Base-by-base conservation (phyloP, 2,113 vertebrate genomes). In the Ictalurus furcatus region DNA sequence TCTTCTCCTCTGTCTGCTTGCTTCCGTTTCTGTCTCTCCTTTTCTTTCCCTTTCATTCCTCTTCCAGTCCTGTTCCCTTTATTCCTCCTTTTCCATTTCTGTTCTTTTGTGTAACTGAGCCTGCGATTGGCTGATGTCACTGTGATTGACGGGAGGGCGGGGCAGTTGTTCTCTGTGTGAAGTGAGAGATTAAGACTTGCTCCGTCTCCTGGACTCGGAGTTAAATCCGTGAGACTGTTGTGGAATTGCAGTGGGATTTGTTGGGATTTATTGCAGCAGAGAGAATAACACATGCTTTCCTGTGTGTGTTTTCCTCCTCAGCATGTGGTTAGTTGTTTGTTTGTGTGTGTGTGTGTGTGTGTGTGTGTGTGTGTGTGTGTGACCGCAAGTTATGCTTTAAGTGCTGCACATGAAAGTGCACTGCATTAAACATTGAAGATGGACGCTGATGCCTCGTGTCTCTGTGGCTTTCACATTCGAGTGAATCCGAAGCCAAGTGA, bases 401-500 rank as follows among this genome's bases (percentile, higher is more conserved):
- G 61, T 85, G 84, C 40, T 65, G 61, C 25, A 67, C 63, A 65
- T 65, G 69, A 69, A 85, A 67, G 63, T 85, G 37, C 25, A 69
- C 84, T 48, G 37, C 84, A 65, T 52, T 67, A 85, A 85, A 85
- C 63, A 44, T 85, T 85, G n/a, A 52, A 56, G 61, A 28, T 58
- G 84, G 37, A 69, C 6, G 25, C 63, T 19, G 84, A 58, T 9
- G 78, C 48, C n/a, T 58, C 16, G 16, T 19, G n/a, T 58, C 76
- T 79, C 48, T 30, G 78, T 21, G 78, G 28, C 48, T 80, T 56
- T 80, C 25, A 80, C 78, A 80, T 17, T 54, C 48, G 2, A 80
- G 25, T 80, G 14, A 80, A 80, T 54, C 48, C n/a, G 48, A 80
- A 80, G 25, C 5, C 25, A 13, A n/a, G 48, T 52, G 76, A 80